Evolutionary conservation across 2,797 vertebrate genomes (phyloP), one percentile per base, ranked within the genome.

Genomic region (Hozukius guyotensis): DNA sequence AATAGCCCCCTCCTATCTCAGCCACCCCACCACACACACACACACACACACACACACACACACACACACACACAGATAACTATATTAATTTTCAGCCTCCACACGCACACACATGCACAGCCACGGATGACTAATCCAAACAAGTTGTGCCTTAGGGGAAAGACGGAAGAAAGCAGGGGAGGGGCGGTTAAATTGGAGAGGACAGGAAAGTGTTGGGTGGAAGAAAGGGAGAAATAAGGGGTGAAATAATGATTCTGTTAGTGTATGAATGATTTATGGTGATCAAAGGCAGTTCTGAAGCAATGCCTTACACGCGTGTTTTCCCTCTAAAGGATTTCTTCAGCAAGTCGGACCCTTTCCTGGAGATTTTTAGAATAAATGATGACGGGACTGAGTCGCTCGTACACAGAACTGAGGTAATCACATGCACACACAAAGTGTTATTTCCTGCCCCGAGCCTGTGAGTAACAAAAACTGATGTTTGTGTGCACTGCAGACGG

Each of bases 291-390:
- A 60, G 36, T 53, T 80, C 79, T 72, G 69, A 84, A 82, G 69
- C 77, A 69, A 59, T 73, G 32, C 13, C 73, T 89, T 49, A 86
- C 78, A 56, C 24, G 42, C 7, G 0, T 80, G 34, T 87, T 83
- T 85, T 86, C 69, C 75, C 89, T 93, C 91, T 95, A 89, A 92
- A 99, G 99, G 99, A 99, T 95, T 99, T 99, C 95, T 99, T 99
- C 97, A 99, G 99, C 94, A 99, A 99, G 94, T 99, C 99, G 14
- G 98, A 99, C 90, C 98, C 99, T 42, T 99, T 99, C 91, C 95
- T 99, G 94, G 99, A 99, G 95, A 99, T 99, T 85, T 99, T 99
- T 87, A 96, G 98, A 82, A 95, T 99, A 95, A 99, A 99, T 31
- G 97, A 99, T 77, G 99, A 99, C 14, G 97, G 97, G 32, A 98